Conservation (phyloP, 2,888 invertebrate species). For the Pandemis cinnamomeana region DNA sequence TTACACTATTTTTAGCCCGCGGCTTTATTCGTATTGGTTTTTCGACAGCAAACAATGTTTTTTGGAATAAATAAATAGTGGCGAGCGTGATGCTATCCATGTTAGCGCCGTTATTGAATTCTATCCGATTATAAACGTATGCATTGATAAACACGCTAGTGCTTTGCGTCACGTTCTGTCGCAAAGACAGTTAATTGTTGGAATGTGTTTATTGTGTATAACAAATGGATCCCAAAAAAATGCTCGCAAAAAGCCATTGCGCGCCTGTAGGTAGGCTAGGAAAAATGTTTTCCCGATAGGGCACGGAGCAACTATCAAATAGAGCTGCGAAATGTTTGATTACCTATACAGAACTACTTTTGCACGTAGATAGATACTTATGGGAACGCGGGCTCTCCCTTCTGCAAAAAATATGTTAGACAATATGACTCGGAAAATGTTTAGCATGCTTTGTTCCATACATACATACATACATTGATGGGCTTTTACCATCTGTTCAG, state of each 20-base stretch:
- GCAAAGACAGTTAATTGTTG: conserved; percentile 1
- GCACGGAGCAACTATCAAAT: too few species aligned
- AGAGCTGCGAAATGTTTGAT: too few species aligned
- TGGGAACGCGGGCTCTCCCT: too few species aligned
- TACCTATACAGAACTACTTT: too few species aligned
- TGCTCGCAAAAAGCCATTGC: background rate
- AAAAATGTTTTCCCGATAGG: too few species aligned
- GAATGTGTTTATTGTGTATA: background rate
- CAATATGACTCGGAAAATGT: too few species aligned
- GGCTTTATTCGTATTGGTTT: conserved; percentile 18
- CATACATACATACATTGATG: too few species aligned
- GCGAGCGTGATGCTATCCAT: conserved; percentile 34
- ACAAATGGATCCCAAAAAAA: background rate
- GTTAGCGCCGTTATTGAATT: conserved; percentile 29
- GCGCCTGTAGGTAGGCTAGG: background rate
- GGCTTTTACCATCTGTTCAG: too few species aligned
- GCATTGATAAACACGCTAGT: conserved; percentile 26
- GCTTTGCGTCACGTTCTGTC: background rate
- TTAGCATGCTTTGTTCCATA: too few species aligned
- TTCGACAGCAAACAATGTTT: conserved; percentile 29
- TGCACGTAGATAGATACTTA: too few species aligned
- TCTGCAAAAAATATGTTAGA: too few species aligned
- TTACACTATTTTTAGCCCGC: conserved; percentile 26
- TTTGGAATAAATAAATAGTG: conserved; percentile 32
- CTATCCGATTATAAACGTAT: conserved; percentile 35